Evolutionary conservation across 2,113 vertebrate genomes (phyloP).

Genomic region (Salvelinus alpinus): DNA sequence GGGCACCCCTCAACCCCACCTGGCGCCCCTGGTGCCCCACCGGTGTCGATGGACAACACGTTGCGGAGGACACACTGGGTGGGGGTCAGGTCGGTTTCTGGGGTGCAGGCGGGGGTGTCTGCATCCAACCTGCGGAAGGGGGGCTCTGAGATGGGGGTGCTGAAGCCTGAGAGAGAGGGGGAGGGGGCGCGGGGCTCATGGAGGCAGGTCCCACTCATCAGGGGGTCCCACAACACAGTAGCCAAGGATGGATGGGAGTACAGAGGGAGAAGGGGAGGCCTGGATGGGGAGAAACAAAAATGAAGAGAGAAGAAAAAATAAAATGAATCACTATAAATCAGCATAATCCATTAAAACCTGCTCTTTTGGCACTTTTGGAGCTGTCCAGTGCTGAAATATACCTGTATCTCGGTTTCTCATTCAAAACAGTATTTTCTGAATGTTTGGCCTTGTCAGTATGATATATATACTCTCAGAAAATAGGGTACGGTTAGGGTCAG

Average conservation of each 20-base stretch:
- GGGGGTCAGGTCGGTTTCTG: conserved; percentile 90
- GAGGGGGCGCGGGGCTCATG: conserved; percentile 90
- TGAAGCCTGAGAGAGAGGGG: conserved; percentile 89
- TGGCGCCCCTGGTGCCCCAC: conserved; percentile 57
- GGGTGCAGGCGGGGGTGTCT: conserved; percentile 86
- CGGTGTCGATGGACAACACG: conserved; percentile 83
- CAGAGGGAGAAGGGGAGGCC: conserved; percentile 42
- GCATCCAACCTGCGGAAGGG: conserved; percentile 85
- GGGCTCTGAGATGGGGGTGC: conserved; percentile 82
- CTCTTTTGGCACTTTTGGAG: conserved; percentile 21
- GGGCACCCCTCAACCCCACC: conserved; percentile 32
- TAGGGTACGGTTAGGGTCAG: no score
- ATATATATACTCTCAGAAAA: no score
- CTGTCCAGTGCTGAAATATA: conserved; percentile 46
- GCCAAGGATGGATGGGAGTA: conserved; percentile 60
- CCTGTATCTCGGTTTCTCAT: not conserved
- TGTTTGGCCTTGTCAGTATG: not conserved
- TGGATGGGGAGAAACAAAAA: conserved; percentile 31
- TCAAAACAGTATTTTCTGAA: not conserved
- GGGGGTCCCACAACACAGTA: conserved; percentile 69
- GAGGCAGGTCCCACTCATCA: conserved; percentile 84
- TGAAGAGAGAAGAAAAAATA: not conserved
- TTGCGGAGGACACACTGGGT: conserved; percentile 93
- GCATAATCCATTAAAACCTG: no score
- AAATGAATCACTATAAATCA: not conserved